Percentiles rank a stretch among this genome's conserved stretches.
Evolutionary conservation across 1,140 invertebrate genomes (phyloP).

Genomic region (Papilio machaon): DNA sequence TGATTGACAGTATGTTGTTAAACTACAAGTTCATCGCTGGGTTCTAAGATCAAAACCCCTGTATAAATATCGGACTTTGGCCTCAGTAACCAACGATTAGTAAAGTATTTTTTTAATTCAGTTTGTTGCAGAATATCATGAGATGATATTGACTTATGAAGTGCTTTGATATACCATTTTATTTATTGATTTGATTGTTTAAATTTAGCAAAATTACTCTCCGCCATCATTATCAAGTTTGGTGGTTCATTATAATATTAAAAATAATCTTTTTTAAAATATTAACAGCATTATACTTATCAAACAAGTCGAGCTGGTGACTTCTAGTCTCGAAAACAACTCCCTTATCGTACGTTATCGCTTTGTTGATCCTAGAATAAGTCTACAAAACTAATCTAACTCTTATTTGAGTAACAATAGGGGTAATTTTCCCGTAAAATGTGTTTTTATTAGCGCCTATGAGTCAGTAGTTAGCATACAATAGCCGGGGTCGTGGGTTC

Average conservation of each 20-base stretch:
- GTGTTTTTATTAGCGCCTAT: slow-evolving; percentile 23
- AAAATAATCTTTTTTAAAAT: not conserved
- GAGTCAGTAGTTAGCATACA: slow-evolving; percentile 60
- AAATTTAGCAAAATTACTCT: not conserved
- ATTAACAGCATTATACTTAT: not conserved
- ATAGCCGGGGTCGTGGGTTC: slow-evolving; percentile 53
- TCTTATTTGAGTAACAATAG: not conserved
- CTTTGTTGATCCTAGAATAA: not conserved
- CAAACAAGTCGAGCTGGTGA: slow-evolving; percentile 8
- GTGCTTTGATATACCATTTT: not conserved
- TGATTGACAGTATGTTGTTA: not conserved
- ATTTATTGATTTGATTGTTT: not conserved
- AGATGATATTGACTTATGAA: not conserved
- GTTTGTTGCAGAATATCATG: too few species aligned
- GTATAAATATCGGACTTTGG: too few species aligned
- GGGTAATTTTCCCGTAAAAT: not conserved
- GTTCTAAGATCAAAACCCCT: too few species aligned
- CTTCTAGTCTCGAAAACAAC: slow-evolving; percentile 38
- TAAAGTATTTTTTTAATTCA: too few species aligned
- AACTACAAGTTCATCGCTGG: too few species aligned
- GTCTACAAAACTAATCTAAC: not conserved
- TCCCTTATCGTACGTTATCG: slow-evolving; percentile 20
- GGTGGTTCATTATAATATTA: not conserved
- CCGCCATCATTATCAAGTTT: too few species aligned
- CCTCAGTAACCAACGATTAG: too few species aligned